Evolutionary conservation across 2,113 vertebrate genomes (phyloP).

Genomic region (Indri indri): DNA sequence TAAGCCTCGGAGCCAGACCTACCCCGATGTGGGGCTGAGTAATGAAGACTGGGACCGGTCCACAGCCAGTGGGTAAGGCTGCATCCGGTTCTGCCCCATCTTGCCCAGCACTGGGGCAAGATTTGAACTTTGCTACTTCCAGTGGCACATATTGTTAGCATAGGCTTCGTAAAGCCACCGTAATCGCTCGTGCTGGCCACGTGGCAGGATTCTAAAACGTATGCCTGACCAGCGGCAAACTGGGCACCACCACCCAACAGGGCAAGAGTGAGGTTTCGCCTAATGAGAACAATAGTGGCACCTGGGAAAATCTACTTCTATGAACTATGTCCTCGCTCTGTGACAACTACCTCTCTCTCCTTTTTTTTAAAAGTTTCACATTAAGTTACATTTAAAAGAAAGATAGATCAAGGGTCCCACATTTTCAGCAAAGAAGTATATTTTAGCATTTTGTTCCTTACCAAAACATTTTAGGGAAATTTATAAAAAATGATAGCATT

Average conservation of each 20-base stretch:
- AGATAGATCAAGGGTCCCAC: too few relatives aligned
- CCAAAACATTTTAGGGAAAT: not conserved
- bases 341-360: not conserved
- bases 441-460: not conserved
- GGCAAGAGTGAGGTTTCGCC: not conserved
- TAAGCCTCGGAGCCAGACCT: conserved; percentile 89
- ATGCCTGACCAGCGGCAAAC: not conserved
- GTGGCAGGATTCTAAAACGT: not conserved
- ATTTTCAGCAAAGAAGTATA: not conserved
- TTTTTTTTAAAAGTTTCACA: not conserved
- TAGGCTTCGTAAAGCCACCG: not conserved
- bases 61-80: conserved; percentile 89
- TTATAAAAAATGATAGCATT: not conserved
- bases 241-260: too few relatives aligned
- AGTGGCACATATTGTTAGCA: too few relatives aligned
- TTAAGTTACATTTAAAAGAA: not conserved
- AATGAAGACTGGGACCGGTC: conserved; percentile 95
- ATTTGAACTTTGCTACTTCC: not conserved
- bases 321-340: not conserved
- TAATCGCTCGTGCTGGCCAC: not conserved
- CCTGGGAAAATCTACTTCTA: not conserved
- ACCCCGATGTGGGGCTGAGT: conserved; percentile 91
- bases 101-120: not conserved
- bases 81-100: accelerated
- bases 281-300: not conserved